A percentile compares a stretch with the other conserved stretches of the same genome.
These are phyloP conservation scores for Tamias sibiricus DNA, from an alignment of 2,113 vertebrate genomes.

Conservation along the genomic window DNA sequence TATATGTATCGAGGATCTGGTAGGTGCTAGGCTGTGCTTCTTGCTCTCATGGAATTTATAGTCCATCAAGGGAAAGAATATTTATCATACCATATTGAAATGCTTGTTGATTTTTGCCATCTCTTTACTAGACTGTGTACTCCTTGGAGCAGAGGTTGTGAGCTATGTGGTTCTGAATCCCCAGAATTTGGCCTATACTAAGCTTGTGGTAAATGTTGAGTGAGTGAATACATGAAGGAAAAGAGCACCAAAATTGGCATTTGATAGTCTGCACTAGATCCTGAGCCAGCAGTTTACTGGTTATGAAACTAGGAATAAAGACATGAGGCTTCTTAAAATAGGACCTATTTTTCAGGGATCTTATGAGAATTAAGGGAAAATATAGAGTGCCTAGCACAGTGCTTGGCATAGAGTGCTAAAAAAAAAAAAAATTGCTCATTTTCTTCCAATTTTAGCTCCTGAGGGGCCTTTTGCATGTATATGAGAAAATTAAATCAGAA, in stretches of 20 bases:
- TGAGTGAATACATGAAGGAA: background rate
- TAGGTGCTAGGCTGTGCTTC: background rate
- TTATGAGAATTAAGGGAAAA: background rate
- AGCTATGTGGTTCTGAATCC: background rate
- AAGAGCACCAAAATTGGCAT: background rate
- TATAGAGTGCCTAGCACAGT: background rate
- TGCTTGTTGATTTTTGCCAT: background rate
- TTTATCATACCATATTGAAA: background rate
- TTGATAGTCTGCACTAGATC: background rate
- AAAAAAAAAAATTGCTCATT: background rate
- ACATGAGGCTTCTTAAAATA: background rate
- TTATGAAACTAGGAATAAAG: background rate
- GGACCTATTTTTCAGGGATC: background rate
- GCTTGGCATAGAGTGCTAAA: background rate
- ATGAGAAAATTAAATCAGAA: background rate
- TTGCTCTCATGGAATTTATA: background rate
- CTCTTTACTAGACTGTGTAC: background rate
- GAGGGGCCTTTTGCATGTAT: background rate
- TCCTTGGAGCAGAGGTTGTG: background rate
- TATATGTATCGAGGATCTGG: background rate
- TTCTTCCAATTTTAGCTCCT: background rate
- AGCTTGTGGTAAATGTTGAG: background rate
- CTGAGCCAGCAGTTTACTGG: background rate
- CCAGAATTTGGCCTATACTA: background rate
- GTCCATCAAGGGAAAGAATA: background rate